Evolutionary conservation across 2,797 vertebrate genomes (phyloP).

Genomic region (Fringilla coelebs): DNA sequence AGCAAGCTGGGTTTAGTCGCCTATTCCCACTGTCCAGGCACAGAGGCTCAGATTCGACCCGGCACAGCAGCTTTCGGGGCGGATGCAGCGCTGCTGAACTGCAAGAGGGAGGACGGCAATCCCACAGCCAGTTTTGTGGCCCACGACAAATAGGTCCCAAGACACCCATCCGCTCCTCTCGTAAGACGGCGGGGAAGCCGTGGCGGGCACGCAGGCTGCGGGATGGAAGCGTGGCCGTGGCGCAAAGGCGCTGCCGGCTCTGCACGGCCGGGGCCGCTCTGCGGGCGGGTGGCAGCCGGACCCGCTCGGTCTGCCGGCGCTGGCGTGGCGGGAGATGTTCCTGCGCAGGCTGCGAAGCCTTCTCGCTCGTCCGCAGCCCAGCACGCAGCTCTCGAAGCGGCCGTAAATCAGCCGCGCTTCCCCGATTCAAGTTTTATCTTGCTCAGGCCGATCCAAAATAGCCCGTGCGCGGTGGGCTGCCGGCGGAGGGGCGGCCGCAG

Average conservation of each 20-base stretch:
- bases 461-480: not conserved
- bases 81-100: not conserved
- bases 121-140: not conserved
- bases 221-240: not conserved
- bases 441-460: not conserved
- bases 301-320: not conserved
- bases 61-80: accelerated
- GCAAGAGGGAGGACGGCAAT: not conserved
- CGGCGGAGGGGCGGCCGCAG: not conserved
- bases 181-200: not conserved
- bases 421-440: not conserved
- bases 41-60: not conserved
- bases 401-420: not conserved
- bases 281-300: accelerated
- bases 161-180: not conserved
- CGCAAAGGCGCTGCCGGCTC: accelerated
- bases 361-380: not conserved
- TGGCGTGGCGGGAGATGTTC: not conserved
- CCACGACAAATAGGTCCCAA: not conserved
- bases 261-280: not conserved
- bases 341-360: not conserved
- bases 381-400: not conserved
- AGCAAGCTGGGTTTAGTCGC: not conserved
- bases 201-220: accelerated
- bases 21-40: accelerated